Evolutionary conservation across 2,888 invertebrate genomes (phyloP).

Genomic region (Brachyptera risi): DNA sequence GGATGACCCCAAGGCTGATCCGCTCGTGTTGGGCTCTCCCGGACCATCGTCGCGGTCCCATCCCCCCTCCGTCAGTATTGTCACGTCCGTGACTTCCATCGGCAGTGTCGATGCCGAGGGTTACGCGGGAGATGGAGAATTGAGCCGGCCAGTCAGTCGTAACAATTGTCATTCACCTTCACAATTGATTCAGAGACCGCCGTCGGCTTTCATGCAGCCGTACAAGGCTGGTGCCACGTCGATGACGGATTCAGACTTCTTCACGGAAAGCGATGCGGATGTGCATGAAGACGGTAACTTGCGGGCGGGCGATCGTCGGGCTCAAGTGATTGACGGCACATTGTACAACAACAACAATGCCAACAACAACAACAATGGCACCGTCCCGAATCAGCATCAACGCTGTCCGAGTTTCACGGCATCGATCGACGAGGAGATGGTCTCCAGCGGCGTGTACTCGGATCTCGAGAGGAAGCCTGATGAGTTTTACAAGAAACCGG

Average conservation of each 20-base stretch:
- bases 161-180: conserved; percentile 66
- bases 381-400: conserved; percentile 30
- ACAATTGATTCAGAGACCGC: conserved; percentile 34
- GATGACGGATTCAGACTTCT: conserved; percentile 89
- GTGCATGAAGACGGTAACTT: conserved; percentile 67
- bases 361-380: conserved; percentile 26
- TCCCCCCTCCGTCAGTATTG: conserved; percentile 9
- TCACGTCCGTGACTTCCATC: conserved; percentile 45
- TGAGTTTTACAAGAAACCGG: conserved; percentile 43
- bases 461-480: conserved; percentile 76
- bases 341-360: conserved; percentile 58
- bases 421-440: conserved; percentile 74
- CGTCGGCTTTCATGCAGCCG: conserved; percentile 25
- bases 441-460: conserved; percentile 84
- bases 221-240: conserved; percentile 62
- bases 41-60: conserved; percentile 29
- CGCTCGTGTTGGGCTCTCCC: conserved; percentile 15
- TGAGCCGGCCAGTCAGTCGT: conserved; percentile 80
- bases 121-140: conserved; percentile 89
- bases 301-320: conserved; percentile 65
- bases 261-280: conserved; percentile 86
- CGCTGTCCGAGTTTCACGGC: conserved; percentile 46
- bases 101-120: conserved; percentile 84
- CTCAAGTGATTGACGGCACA: conserved; percentile 85
- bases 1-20: not conserved